Conservation (phyloP, 2,113 vertebrate species). For the Thalassoma bifasciatum region DNA sequence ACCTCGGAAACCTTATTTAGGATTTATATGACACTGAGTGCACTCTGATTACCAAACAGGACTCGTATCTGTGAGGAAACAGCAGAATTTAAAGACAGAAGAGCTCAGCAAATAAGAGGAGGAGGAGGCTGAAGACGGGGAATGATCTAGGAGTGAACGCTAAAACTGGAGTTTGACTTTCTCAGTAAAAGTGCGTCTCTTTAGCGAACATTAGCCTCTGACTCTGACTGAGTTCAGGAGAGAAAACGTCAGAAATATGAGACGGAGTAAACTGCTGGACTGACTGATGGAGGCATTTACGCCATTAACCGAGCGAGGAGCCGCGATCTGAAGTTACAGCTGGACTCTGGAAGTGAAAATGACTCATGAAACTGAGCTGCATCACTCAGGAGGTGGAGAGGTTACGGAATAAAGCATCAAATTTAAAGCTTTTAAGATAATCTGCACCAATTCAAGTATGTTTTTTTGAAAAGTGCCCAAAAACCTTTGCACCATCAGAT, state of each 20-base stretch:
- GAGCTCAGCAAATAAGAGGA: neutral
- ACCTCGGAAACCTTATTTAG: conserved; percentile 5
- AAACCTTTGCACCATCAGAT: too few species aligned
- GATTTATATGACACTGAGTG: neutral
- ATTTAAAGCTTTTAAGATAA: too few species aligned
- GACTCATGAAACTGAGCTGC: neutral
- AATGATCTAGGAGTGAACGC: too few species aligned
- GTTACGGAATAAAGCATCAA: too few species aligned
- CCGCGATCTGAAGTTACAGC: conserved; percentile 28
- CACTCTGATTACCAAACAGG: neutral
- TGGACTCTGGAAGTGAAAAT: neutral
- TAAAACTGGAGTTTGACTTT: too few species aligned
- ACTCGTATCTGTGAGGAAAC: neutral
- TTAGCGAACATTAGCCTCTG: conserved; percentile 3
- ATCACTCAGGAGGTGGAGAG: too few species aligned
- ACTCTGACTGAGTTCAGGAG: neutral
- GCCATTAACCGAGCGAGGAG: conserved; percentile 11
- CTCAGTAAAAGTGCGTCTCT: neutral
- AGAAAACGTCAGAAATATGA: too few species aligned
- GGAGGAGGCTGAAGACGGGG: too few species aligned
- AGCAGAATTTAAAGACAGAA: neutral
- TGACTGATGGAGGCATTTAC: neutral
- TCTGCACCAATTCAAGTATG: too few species aligned
- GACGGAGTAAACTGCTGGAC: conserved; percentile 2
- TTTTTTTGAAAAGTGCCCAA: too few species aligned